Evolutionary conservation across 2,888 invertebrate genomes (phyloP), one percentile per base, ranked within the genome.

Genomic region (Sipha maydis): DNA sequence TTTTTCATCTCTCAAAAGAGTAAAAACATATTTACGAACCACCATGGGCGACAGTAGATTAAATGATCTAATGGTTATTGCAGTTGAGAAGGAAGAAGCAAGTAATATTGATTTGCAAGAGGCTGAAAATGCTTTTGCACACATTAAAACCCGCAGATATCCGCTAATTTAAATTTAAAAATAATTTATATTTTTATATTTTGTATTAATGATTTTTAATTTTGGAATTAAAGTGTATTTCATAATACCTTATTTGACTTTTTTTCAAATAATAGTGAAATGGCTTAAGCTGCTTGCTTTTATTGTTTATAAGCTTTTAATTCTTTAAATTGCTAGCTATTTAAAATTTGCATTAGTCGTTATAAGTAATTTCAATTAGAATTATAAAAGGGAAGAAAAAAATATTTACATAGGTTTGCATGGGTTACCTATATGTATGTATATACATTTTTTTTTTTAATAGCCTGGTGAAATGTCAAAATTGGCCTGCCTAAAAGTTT

Each of bases 231-330:
- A 34, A 56, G 0, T 61, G 25, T 34, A 38, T 82, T 69, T 11
- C 0, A 34, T 41, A 28, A 41, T 67, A 38, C 9, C 4, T 61
- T 7, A 38, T 5, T 41, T 82, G 19, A 8, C 34, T 69, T 28
- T 69, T 82, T 69, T 69, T 11, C n/a, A 38, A 82, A 38, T 38
- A 69, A 69, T 61, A n/a, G 41, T 67, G 17, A 61, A 82, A 67
- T 82, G 28, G 28, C 67, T 69, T 69, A 14, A 69, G 19, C 9
- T 41, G 14, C 9, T 19, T 82, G 21, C 28, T 34, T 21, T 61
- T 3, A 25, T 38, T 75, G 19, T 19, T 54, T 76, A 41, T 14
- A 41, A n/a, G 14, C 11, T 76, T 41, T 76, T 48, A 77, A 28
- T 76, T n/a, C 5, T 17, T n/a, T 48, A 14, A 76, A 76, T n/a